These are phyloP conservation scores for Halocynthia roretzi DNA, from an alignment of 23 tunicate genomes.

Conservation along the genomic window DNA sequence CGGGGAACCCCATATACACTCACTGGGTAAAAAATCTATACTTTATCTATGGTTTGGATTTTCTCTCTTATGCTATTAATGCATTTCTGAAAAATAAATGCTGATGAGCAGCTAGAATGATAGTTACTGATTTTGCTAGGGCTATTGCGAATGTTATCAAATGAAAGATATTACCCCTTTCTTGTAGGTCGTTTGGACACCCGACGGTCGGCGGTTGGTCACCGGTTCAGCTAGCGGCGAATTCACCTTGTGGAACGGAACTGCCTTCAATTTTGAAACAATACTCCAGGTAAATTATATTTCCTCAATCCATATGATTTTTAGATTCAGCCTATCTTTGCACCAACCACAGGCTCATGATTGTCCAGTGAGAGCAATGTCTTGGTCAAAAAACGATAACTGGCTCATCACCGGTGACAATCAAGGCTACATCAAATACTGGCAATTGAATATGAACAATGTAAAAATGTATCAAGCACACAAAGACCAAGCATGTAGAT, in stretches of 20 bases:
- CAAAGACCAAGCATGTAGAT: conserved; percentile 96
- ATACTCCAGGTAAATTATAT: conserved; percentile 66
- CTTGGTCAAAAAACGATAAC: conserved; percentile 90
- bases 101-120: neutral
- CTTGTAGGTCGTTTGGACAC: conserved; percentile 97
- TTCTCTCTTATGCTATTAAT: too few relatives aligned
- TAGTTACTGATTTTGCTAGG: neutral
- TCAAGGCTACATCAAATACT: conserved; percentile 93
- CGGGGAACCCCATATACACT: too few relatives aligned
- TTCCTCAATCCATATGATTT: neutral
- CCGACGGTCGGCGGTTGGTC: conserved; percentile 95
- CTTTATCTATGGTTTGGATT: too few relatives aligned
- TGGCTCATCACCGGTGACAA: conserved; percentile 98
- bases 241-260: conserved; percentile 98
- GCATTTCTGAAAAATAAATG: too few relatives aligned
- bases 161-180: neutral
- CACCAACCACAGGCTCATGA: conserved; percentile 76
- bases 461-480: conserved; percentile 99
- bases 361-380: conserved; percentile 94
- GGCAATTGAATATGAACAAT: conserved; percentile 98
- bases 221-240: conserved; percentile 99
- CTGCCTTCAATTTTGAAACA: conserved; percentile 98
- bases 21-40: too few relatives aligned
- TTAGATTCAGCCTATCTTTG: neutral
- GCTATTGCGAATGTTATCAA: neutral